Evolutionary conservation across 2,797 vertebrate genomes (phyloP), one percentile per base, ranked within the genome.

Genomic region (Loris lydekkerianus): DNA sequence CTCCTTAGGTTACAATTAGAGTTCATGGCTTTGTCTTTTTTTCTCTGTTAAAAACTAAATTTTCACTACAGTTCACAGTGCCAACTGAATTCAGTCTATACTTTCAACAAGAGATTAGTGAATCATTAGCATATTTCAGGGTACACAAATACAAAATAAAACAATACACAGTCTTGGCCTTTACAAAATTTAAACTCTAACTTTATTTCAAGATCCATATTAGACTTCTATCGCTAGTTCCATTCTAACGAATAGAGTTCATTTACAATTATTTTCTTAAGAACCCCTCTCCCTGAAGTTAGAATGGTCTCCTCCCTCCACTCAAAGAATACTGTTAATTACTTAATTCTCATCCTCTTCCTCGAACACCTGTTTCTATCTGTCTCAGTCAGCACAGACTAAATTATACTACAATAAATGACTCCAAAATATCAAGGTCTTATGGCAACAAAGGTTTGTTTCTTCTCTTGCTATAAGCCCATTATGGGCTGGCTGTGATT

Each of bases 221-320:
- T 43, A 34, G 27, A 56, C 10, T 21, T 58, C n/a, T 53, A 15
- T 61, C 10, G 49, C 27, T 65, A 69, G 67, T 34, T 2, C 10
- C 17, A 81, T 14, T 80, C 1, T 60, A 49, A 49, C 15, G 56
- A 77, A 61, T 77, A 86, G 17, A 76, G 83, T 94, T 75, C 31
- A 67, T 73, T 89, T 95, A 60, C 21, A 10, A 13, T 80, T 86
- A 23, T 56, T 81, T 94, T 94, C 87, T 31, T 0, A 63, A 86
- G 15, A 83, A 46, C 31, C 2, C 17, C 15, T 58, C 4, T 86
- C 27, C 6, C 27, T 93, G 72, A 84, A 82, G 14, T 73, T 88
- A 82, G 37, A 25, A 31, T 56, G 5, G 17, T 85, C 60, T 77
- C 4, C 21, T 67, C n/a, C 82, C 2, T 80, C 11, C 6, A 49